Percentiles rank a stretch among this genome's conserved stretches.
Evolutionary conservation across 2,797 vertebrate species (phyloP).

Genomic region (Momotus momota): DNA sequence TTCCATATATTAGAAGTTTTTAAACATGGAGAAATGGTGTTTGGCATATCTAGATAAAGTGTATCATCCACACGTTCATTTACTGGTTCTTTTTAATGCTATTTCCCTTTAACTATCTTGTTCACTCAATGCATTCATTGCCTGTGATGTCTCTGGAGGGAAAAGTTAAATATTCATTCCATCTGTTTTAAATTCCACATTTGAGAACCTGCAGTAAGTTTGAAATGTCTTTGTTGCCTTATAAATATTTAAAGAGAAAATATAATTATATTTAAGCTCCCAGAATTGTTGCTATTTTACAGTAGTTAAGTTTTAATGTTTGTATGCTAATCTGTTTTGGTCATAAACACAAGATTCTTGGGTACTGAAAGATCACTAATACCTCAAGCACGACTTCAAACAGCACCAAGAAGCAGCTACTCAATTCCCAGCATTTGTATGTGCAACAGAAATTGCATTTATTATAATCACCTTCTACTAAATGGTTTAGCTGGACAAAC

Average conservation of each 20-base stretch:
- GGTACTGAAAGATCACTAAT: background rate
- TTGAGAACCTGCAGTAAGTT: constrained; percentile 50
- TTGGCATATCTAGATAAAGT: background rate
- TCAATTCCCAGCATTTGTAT: background rate
- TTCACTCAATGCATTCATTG: background rate
- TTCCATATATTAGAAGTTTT: background rate
- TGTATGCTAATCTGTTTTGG: constrained; percentile 41
- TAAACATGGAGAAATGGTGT: background rate
- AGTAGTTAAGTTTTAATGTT: constrained; percentile 62
- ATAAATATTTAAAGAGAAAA: constrained; percentile 70
- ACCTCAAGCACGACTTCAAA: constrained; percentile 8
- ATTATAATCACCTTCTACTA: background rate
- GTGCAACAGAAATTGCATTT: background rate
- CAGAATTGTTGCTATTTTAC: constrained; percentile 57
- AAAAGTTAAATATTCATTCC: constrained; percentile 61
- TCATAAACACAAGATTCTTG: constrained; percentile 9
- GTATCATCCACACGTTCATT: background rate
- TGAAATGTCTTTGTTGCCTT: constrained; percentile 33
- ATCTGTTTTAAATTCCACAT: constrained; percentile 62
- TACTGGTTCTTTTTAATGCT: background rate
- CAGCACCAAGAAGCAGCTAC: background rate
- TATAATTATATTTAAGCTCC: constrained; percentile 46
- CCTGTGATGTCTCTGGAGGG: constrained; percentile 24
- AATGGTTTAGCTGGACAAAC: background rate
- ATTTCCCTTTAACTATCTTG: constrained; percentile 21